A percentile compares a stretch with the other conserved stretches of the same genome.
These are phyloP conservation scores for Cheilosia soror DNA, from an alignment of 2,888 invertebrate species.

Conservation along the genomic window DNA sequence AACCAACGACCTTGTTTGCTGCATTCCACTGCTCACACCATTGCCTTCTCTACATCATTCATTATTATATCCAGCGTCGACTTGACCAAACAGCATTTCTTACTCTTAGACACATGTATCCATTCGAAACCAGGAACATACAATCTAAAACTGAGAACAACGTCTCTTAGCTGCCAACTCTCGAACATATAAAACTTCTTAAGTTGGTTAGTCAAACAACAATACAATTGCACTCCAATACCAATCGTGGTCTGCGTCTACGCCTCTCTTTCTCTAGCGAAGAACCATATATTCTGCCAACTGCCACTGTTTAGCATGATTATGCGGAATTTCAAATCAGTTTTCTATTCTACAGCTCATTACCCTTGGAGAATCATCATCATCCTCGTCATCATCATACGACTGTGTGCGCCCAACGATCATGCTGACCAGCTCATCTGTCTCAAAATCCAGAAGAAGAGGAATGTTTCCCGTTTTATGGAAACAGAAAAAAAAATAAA, in stretches of 20 bases:
- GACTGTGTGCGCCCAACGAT: neutral
- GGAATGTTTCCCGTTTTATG: constrained; percentile 67
- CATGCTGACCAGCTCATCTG: constrained; percentile 50
- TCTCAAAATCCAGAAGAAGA: constrained; percentile 25
- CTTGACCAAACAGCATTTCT: constrained; percentile 37
- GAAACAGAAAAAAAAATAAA: constrained; percentile 22
- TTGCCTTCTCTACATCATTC: constrained; percentile 43
- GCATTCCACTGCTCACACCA: constrained; percentile 54
- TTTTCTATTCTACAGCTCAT: constrained; percentile 71
- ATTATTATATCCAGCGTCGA: constrained; percentile 47
- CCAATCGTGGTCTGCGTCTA: constrained; percentile 20
- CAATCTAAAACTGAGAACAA: constrained; percentile 6
- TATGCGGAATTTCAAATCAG: constrained; percentile 73
- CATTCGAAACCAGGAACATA: constrained; percentile 52
- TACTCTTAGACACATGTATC: constrained; percentile 29
- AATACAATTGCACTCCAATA: constrained; percentile 44
- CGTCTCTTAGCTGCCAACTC: constrained; percentile 42
- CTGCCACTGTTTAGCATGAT: constrained; percentile 74
- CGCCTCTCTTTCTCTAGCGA: neutral
- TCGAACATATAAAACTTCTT: constrained; percentile 9
- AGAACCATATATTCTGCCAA: constrained; percentile 46
- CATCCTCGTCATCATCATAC: constrained; percentile 3
- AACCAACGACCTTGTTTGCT: constrained; percentile 68
- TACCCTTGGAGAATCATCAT: constrained; percentile 65
- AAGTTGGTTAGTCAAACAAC: constrained; percentile 44